Evolutionary conservation across 2,888 invertebrate species (phyloP), one percentile per base, ranked within the genome.

Genomic region (Amphimallon solstitiale): DNA sequence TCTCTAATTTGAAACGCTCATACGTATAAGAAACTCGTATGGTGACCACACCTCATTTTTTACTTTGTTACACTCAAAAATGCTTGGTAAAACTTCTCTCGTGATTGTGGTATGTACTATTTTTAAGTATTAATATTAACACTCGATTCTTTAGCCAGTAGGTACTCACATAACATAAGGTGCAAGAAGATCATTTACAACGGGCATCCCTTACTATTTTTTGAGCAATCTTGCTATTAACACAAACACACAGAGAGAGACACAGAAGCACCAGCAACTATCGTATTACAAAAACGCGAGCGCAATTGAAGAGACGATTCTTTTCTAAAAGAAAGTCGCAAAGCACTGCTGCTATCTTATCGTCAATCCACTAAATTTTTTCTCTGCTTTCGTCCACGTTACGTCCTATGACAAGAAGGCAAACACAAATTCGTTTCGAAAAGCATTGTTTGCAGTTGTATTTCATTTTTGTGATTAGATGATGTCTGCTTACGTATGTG

Each of bases 311-410:
- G 3, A 14, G 1, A 45, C n/a, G n/a, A n/a, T n/a, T 45, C 19
- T 45, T n/a, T 19, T 10, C 9, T 14, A 1, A n/a, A 40, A 40
- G 14, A 40, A 45, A 2, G 6, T 45, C 45, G 4, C 10, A 2
- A 19, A 45, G 12, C 29, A 29, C 45, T n/a, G n/a, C n/a, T n/a
- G n/a, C n/a, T 59, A 59, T 59, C 56, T 59, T 59, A 59, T 59
- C 56, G 12, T 38, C 1, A 7, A 21, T 17, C 15, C 15, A 34
- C 29, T 15, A 29, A 17, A 56, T 40, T 56, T 12, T 54, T 54
- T 21, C 17, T 14, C 21, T 45, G 7, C 19, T 19, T 45, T 45
- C 19, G 2, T 14, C 14, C 56, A 17, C 9, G 14, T 23, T 45
- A 43, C 56, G 10, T 10, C 15, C 43, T 54, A 37, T 54, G 54